Evolutionary conservation across 2,888 invertebrate genomes (phyloP), one percentile per base, ranked within the genome.

Genomic region (Drosophila phalerata): DNA sequence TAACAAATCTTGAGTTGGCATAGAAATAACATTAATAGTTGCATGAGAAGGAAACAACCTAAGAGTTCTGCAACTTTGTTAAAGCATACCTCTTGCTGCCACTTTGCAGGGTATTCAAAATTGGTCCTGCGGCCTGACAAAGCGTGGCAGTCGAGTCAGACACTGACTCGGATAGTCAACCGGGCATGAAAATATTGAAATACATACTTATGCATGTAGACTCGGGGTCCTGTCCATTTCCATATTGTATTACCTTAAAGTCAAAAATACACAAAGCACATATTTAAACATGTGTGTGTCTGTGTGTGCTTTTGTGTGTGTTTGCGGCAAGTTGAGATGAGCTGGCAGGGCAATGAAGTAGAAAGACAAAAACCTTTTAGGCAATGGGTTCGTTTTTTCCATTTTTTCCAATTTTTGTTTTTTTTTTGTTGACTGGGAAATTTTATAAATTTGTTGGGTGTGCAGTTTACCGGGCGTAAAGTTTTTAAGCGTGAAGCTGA

Each of bases 351-450:
- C 79, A 79, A 73, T 80, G 80, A 80, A 77, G 79, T 68, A 69
- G 77, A 79, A 80, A 79, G 77, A 80, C 73, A 79, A 73, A 77
- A 80, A 73, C 79, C 80, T 80, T 79, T 79, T 80, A 71, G 77
- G 73, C 74, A 77, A 73, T 79, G 72, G 66, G 52, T 72, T 77
- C 67, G 53, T 63, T 15, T 5, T 17, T 56, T 30, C 45, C 17
- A 10, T 30, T 32, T 51, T 38, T 45, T 43, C n/a, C n/a, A n/a
- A n/a, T 8, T 30, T 17, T 43, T 22, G 17, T 5, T 11, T 32
- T 30, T 52, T 38, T 58, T 52, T 70, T 56, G 52, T 52, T 22
- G 58, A 61, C 70, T 74, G 66, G 22, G 37, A 74, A 79, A 63
- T 78, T 75, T 78, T 79, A 57, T 63, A 75, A 75, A 79, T 72